Conservation (phyloP, 2,888 invertebrate species). For the Pachliopta kotzebuea region DNA sequence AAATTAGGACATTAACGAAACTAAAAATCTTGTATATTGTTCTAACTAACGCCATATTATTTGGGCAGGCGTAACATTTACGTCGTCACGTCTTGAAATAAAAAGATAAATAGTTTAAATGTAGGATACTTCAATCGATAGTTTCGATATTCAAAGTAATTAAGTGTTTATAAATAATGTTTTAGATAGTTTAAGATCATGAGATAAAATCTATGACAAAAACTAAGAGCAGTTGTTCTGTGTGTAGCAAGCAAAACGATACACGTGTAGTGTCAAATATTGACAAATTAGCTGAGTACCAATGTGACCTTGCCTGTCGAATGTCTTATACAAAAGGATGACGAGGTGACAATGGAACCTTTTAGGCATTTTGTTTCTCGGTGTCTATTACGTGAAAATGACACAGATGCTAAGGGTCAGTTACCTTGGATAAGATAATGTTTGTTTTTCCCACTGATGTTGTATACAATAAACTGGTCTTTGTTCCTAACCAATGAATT, state of each 20-base stretch:
- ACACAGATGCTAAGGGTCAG: constrained; percentile 35
- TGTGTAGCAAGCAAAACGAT: constrained; percentile 12
- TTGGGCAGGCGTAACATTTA: too few relatives aligned
- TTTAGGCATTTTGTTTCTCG: constrained; percentile 33
- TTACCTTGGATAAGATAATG: constrained; percentile 40
- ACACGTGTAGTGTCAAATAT: constrained; percentile 46
- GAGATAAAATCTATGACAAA: background rate
- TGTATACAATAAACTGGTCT: constrained; percentile 23
- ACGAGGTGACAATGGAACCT: constrained; percentile 42
- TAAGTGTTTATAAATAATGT: too few relatives aligned
- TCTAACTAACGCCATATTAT: too few relatives aligned
- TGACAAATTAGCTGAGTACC: constrained; percentile 44
- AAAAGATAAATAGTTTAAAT: too few relatives aligned
- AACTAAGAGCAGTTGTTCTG: background rate
- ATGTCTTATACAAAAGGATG: constrained; percentile 38
- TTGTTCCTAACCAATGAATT: constrained; percentile 12
- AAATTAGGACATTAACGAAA: too few relatives aligned
- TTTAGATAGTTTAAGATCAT: background rate
- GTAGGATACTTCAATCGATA: too few relatives aligned
- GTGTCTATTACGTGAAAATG: constrained; percentile 38
- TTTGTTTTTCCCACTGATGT: constrained; percentile 38
- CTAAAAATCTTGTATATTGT: too few relatives aligned
- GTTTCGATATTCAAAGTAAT: too few relatives aligned
- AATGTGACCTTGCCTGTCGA: constrained; percentile 41
- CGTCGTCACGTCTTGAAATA: too few relatives aligned